phyloP scores from a whole-genome alignment of 1,140 invertebrate species.

The Scylla paramamosain region DNA sequence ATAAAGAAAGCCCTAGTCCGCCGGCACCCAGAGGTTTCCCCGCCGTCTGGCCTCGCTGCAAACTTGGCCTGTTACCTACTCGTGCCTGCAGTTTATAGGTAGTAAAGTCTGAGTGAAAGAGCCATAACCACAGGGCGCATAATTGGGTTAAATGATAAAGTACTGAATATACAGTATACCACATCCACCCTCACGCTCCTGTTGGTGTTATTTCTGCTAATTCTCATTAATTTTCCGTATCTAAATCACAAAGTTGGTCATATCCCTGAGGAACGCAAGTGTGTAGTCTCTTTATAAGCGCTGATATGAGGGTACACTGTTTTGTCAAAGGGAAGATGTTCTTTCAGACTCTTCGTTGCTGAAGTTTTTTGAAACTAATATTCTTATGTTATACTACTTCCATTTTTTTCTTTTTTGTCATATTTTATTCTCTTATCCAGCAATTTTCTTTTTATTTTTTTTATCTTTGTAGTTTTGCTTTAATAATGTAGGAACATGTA shows the following conservation, averaged over 20 bases:
- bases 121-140: slow-evolving; percentile 10
- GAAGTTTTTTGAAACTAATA: not conserved
- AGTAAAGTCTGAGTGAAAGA: slow-evolving; percentile 22
- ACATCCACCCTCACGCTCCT: not conserved
- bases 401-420: too few relatives aligned
- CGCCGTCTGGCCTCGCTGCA: not conserved
- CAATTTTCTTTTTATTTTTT: too few relatives aligned
- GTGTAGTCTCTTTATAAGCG: not conserved
- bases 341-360: not conserved
- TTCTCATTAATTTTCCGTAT: not conserved
- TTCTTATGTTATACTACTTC: not conserved
- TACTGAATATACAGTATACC: not conserved
- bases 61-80: slow-evolving; percentile 3
- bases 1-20: not conserved
- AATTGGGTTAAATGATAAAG: slow-evolving; percentile 24
- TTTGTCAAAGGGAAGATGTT: not conserved
- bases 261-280: not conserved
- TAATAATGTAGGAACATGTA: too few relatives aligned
- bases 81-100: slow-evolving; percentile 20
- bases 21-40: not conserved
- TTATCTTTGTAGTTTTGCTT: too few relatives aligned
- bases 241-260: not conserved
- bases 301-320: not conserved
- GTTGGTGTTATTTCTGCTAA: not conserved
- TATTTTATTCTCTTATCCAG: too few relatives aligned